A percentile compares a stretch with the other conserved stretches of the same genome.
These are phyloP conservation scores for Urechis unicinctus DNA, from an alignment of 2,888 invertebrate genomes.

Conservation along the genomic window DNA sequence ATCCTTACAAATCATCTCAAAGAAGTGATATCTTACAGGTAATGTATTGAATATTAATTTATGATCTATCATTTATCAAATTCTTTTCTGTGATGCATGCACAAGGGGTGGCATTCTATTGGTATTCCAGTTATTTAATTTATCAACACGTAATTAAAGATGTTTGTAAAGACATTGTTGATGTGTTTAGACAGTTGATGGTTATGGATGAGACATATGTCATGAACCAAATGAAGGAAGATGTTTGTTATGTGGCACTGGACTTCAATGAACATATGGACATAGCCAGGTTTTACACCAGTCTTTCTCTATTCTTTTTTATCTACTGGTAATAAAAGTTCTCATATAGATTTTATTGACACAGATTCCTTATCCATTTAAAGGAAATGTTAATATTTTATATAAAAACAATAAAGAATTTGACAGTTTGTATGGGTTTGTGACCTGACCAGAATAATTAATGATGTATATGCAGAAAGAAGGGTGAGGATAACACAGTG, in stretches of 20 bases:
- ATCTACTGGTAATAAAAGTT: too few relatives aligned
- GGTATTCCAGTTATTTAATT: not conserved
- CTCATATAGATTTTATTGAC: too few relatives aligned
- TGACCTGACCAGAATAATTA: too few relatives aligned
- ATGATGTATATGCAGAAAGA: conserved; percentile 33
- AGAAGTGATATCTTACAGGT: conserved; percentile 89
- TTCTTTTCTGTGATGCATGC: too few relatives aligned
- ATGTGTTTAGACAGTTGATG: conserved; percentile 74
- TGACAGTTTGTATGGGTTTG: too few relatives aligned
- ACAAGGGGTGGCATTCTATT: not conserved
- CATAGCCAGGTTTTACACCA: conserved; percentile 38
- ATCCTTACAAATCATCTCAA: conserved; percentile 94
- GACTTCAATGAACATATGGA: conserved; percentile 69
- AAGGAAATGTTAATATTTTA: too few relatives aligned
- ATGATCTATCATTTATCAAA: too few relatives aligned
- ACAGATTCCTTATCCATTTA: too few relatives aligned
- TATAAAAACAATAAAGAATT: too few relatives aligned
- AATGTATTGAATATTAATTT: conserved; percentile 15
- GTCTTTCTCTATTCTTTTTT: too few relatives aligned
- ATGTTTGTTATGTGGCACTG: conserved; percentile 85
- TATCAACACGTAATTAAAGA: not conserved
- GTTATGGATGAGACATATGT: conserved; percentile 99
- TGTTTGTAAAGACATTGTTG: too few relatives aligned
- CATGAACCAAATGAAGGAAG: conserved; percentile 97
- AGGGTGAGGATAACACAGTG: conserved; percentile 59